Percentiles rank a stretch among this genome's conserved stretches.
These are phyloP conservation scores for Mugil cephalus DNA, from an alignment of 2,113 vertebrate genomes.

Conservation along the genomic window DNA sequence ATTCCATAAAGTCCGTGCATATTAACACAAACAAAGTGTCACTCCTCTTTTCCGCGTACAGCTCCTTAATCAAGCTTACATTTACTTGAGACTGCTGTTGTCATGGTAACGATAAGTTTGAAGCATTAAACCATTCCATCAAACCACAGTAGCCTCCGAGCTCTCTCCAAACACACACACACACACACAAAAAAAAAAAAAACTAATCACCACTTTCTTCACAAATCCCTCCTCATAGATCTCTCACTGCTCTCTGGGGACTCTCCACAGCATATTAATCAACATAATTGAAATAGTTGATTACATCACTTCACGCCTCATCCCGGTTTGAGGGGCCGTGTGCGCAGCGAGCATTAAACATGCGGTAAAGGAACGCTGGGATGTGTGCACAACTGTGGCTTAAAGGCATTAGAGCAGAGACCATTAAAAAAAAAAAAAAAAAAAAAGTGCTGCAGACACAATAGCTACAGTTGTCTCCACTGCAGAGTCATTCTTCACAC, in stretches of 20 bases:
- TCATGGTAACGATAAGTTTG: constrained; percentile 66
- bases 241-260: constrained; percentile 64
- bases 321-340: constrained; percentile 59
- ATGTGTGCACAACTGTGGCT: constrained; percentile 34
- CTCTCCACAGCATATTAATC: constrained; percentile 73
- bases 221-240: constrained; percentile 72
- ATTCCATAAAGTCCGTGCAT: constrained; percentile 5
- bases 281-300: constrained; percentile 79
- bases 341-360: constrained; percentile 53
- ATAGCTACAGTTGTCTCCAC: constrained; percentile 33
- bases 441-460: constrained; percentile 44
- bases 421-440: constrained; percentile 49
- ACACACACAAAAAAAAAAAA: constrained; percentile 42
- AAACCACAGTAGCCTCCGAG: not conserved
- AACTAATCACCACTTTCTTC: constrained; percentile 75
- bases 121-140: constrained; percentile 57
- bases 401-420: constrained; percentile 31
- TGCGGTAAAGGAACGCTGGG: constrained; percentile 44
- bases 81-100: constrained; percentile 36
- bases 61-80: constrained; percentile 36
- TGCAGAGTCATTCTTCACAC: constrained; percentile 42
- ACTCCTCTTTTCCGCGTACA: constrained; percentile 18
- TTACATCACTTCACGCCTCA: constrained; percentile 75
- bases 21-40: constrained; percentile 31
- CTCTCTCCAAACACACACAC: not conserved